Base-by-base conservation (phyloP, 2,113 vertebrate genomes). In the Trochalopteron elliotii region DNA sequence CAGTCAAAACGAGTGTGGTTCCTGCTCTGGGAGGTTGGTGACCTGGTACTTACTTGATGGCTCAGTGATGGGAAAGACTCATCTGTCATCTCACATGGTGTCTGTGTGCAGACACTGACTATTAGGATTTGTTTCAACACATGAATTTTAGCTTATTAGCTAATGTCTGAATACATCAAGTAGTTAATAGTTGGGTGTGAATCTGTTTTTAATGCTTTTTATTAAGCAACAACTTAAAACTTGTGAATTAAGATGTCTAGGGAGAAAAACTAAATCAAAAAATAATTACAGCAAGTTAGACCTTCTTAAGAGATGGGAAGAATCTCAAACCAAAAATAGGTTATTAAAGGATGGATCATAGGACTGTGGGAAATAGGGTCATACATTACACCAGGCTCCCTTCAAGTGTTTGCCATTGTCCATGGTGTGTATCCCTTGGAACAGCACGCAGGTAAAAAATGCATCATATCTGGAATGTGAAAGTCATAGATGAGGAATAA, bases 361-460 rank as follows among this genome's bases (percentile, higher is more conserved):
- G 71, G 77, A 65, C 45, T 59, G 63, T 37, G 71, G 49, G 55
- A 70, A 76, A 83, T n/a, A 35, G 68, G 31, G 19, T 72, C 61
- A 60, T 23, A 20, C 11, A 33, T 90, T 61, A 39, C 1, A 0
- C 28, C 56, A 76, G 30, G 17, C 22, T 86, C 40, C 76, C 31
- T 90, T 72, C 49, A 78, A 71, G 68, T 45, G 50, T 76, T 88
- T 94, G 61, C 75, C 60, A 27, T 40, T 27, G 14, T 71, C 55
- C 35, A 13, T 25, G 80, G 79, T 13, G 15, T 23, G 19, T 10
- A 35, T 39, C 21, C 53, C 47, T 93, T 92, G 88, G 93, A 95
- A 89, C 64, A 89, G 68, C 22, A 37, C 10, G 53, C 64, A 96
- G 93, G 88, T 96, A 69, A 92, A 96, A 92, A 90, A 81, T 50